Evolutionary conservation across 2,113 vertebrate species (phyloP), one percentile per base, ranked within the genome.

Genomic region (Callithrix jacchus): DNA sequence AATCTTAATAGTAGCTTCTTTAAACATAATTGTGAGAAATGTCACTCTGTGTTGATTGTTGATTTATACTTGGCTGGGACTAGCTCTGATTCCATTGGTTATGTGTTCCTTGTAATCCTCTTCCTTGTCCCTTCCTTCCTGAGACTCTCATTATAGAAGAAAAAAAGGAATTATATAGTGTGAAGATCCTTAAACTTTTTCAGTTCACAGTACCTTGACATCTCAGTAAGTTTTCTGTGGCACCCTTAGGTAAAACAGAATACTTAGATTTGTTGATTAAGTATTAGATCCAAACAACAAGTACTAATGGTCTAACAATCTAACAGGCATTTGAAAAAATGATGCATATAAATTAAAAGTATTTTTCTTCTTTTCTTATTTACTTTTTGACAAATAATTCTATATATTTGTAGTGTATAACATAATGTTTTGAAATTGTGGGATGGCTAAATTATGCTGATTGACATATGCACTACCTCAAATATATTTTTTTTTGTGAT

Each of bases 291-390:
- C 70, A 87, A 71, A 82, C 54, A 92, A n/a, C 30, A 82, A 84
- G 11, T 79, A 70, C 42, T 87, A 81, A 66, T n/a, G 21, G 85
- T 4, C 85, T 87, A 64, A 87, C 20, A 93, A 13, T 81, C 13
- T 76, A 79, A 42, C 83, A 88, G 61, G n/a, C 49, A 45, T 76
- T 95, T 97, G 85, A 94, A 92, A 89, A 94, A 83, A 52, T 54
- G 70, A 94, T 90, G 54, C 11, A 66, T 5, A 54, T 90, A 82
- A 42, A 71, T 91, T 49, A 70, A 81, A 92, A 90, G 10, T 90
- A 49, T 74, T 96, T 89, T 86, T 84, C n/a, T 64, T 52, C 25
- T 68, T 88, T 66, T 80, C 9, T 71, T 87, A n/a, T 37, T 85
- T 52, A 40, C 70, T 70, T 66, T 91, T 47, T 83, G 74, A 76